These are phyloP conservation scores for Acromyrmex echinatior DNA, from an alignment of 1,140 invertebrate species.

Conservation along the genomic window DNA sequence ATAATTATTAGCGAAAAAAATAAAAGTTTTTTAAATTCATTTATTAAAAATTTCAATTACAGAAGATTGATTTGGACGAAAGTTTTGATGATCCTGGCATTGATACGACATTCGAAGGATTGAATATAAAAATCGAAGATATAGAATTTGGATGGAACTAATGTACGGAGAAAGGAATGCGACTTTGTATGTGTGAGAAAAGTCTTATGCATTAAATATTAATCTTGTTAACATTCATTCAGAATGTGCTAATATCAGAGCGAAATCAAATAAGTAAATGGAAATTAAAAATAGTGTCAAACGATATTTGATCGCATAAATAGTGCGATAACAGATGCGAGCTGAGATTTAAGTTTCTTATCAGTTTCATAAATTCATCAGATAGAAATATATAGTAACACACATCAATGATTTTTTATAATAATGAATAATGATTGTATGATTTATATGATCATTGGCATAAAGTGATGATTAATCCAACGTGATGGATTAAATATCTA, in stretches of 20 bases:
- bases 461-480: background rate
- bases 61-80: conserved; percentile 80
- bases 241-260: conserved; percentile 11
- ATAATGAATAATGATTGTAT: background rate
- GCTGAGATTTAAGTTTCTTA: conserved; percentile 22
- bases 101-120: conserved; percentile 78
- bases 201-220: conserved; percentile 1
- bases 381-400: conserved; percentile 4
- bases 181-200: background rate
- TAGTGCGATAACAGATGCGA: background rate
- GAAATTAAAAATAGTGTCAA: conserved; percentile 7
- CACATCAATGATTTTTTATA: conserved; percentile 8
- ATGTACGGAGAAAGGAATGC: background rate
- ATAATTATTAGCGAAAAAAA: conserved; percentile 5
- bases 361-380: conserved; percentile 11
- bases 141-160: conserved; percentile 81
- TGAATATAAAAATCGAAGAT: conserved; percentile 82
- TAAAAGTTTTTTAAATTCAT: background rate
- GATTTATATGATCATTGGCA: background rate
- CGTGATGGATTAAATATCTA: background rate
- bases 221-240: conserved; percentile 35
- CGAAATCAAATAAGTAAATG: conserved; percentile 43
- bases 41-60: conserved; percentile 14
- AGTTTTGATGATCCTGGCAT: conserved; percentile 78
- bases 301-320: background rate